These are phyloP conservation scores for Drosophila austrosaltans DNA, from an alignment of 2,888 invertebrate genomes.

Conservation along the genomic window DNA sequence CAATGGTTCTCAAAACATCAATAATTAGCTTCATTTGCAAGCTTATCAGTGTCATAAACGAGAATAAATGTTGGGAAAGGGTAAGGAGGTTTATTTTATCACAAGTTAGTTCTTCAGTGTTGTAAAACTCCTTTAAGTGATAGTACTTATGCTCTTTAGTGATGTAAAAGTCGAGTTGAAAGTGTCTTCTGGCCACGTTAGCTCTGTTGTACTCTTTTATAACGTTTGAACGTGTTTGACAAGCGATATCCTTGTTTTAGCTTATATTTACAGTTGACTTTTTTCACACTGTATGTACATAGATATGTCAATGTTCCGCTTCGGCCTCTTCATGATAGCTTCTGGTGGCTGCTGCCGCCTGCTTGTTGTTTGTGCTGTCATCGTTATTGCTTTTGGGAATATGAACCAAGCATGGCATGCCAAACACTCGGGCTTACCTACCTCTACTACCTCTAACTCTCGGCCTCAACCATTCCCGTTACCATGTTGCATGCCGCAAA, in stretches of 20 bases:
- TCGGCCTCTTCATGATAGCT: slow-evolving; percentile 17
- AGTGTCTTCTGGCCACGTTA: not conserved
- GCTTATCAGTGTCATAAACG: no score
- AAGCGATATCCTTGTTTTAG: no score
- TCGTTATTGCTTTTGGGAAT: slow-evolving; percentile 77
- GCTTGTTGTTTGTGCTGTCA: slow-evolving; percentile 49
- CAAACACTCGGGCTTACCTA: slow-evolving; percentile 31
- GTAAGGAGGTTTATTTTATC: no score
- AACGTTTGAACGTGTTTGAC: not conserved
- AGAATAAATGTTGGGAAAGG: no score
- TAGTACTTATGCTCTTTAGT: no score
- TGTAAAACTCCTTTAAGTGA: not conserved
- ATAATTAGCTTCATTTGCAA: no score
- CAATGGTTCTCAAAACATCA: no score
- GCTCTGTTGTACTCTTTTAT: not conserved
- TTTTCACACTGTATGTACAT: not conserved
- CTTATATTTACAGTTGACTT: not conserved
- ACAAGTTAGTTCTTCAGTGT: not conserved
- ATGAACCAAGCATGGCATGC: slow-evolving; percentile 60
- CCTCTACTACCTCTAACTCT: slow-evolving; percentile 3
- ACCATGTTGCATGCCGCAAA: slow-evolving; percentile 55
- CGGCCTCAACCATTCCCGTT: slow-evolving; percentile 25
- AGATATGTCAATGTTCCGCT: slow-evolving; percentile 3
- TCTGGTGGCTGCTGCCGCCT: slow-evolving; percentile 30
- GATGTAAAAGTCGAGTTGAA: no score